Base-by-base conservation (phyloP, 2,113 vertebrate genomes). In the Nothoprocta perdicaria region DNA sequence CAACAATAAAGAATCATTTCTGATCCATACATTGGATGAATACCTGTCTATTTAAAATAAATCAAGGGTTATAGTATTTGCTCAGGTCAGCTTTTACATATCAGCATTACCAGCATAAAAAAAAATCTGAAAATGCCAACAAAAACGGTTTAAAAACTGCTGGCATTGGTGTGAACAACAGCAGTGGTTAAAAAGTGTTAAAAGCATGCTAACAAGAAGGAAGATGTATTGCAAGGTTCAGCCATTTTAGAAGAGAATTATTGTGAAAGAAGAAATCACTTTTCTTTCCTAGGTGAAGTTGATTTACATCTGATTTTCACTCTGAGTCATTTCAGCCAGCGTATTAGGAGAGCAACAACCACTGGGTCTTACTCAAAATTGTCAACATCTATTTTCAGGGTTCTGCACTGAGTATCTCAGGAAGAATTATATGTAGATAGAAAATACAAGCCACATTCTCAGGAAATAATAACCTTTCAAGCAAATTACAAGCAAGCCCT, bases 391-490 rank as follows among this genome's bases (percentile, higher is more conserved):
- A 87, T 93, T 94, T 95, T 91, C 90, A 84, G 80, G 12, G 46
- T 35, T 90, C 73, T 84, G 63, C 46, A 84, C 0, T 80, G 86
- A 92, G 17, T n/a, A 67, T 67, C 57, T 93, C 43, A 55, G 43
- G 60, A 94, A 96, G 79, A 92, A 91, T 94, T 94, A 75, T 77
- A 58, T 76, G 61, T 79, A 86, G 85, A 88, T 77, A 84, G 80
- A 97, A 86, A 73, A n/a, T 14, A 74, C 46, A 41, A 62, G 66
- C 48, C 65, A 58, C 53, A 85, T 83, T 95, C 87, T 92, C 57
- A 75, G 81, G 73, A 89, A 94, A 92, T 91, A 93, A 95, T 90
- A 94, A 69, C 50, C 57, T 94, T 95, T 91, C 85, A 94, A 79
- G 58, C 71, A 95, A 94, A 95, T 92, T 94, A 60, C 78, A 89